A percentile compares a stretch with the other conserved stretches of the same genome.
These are phyloP conservation scores for Nyctereutes procyonoides DNA, from an alignment of 2,113 vertebrate species.

Conservation along the genomic window DNA sequence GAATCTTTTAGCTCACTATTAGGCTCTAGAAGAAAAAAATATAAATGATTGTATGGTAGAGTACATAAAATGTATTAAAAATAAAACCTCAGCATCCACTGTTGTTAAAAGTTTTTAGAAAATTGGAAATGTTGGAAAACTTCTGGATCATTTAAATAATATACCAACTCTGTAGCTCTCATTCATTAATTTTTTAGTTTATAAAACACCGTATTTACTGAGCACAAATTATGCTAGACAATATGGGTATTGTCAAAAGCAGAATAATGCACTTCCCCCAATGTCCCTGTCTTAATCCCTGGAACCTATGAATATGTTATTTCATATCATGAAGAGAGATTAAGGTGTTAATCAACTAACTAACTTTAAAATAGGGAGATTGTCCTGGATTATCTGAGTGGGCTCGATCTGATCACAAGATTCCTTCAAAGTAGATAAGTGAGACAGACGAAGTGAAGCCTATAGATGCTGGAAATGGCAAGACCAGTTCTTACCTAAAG, in stretches of 20 bases:
- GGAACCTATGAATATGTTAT: neutral
- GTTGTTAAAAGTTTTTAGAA: neutral
- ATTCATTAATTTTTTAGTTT: neutral
- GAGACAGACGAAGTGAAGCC: neutral
- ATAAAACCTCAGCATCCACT: neutral
- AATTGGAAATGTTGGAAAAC: neutral
- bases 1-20: neutral
- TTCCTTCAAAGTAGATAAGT: neutral
- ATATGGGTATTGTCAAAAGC: neutral
- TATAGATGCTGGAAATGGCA: neutral
- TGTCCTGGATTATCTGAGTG: neutral
- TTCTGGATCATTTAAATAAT: neutral
- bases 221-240: neutral
- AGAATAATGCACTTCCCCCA: neutral
- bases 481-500: neutral
- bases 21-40: neutral
- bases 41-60: neutral
- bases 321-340: neutral
- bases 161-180: neutral
- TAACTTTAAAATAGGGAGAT: neutral
- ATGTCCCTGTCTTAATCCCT: neutral
- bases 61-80: neutral
- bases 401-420: neutral
- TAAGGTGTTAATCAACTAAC: neutral
- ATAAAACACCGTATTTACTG: neutral